Base-by-base conservation (phyloP, 2,888 invertebrate genomes). In the Atethmia centrago region DNA sequence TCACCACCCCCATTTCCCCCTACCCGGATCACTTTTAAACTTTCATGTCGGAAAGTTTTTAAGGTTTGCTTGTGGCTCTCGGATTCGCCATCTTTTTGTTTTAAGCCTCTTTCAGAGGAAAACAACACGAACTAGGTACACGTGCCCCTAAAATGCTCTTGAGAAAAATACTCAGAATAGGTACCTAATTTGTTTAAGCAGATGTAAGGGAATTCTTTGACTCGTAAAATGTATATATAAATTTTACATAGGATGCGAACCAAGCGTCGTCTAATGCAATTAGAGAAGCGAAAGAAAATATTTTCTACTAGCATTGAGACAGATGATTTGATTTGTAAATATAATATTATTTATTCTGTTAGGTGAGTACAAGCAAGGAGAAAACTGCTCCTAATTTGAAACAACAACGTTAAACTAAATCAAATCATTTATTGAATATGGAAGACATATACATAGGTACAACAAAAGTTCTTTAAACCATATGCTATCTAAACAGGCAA, bases 41-140 rank as follows among this genome's bases (percentile, higher is more conserved):
- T 96, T 96, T 96, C 95, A 96, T 95, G 95, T 95, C 94, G 94
- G 92, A 94, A 96, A 96, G 94, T 96, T 96, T 95, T 95, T 94
- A 95, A 95, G 95, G 94, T 95, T 95, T 94, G 93, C 95, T 94
- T 93, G 95, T 92, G 95, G 95, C 93, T 94, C 93, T 93, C 90
- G 90, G 93, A 92, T 92, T 93, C 94, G 90, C 90, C 92, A 91
- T 93, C 93, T 95, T 95, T 94, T 95, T 95, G 93, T 95, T 94
- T 93, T 92, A 90, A 93, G 92, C 91, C 90, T 90, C 91, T 92
- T 93, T 91, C 83, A 85, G 85, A 86, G 83, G 89, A 91, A 91
- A 91, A 92, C 90, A 89, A 90, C 89, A 89, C 86, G 77, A 83
- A 72, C 73, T 80, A 73, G 31, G 74, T 85, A 85, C 85, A 74